Evolutionary conservation across 2,113 vertebrate species (phyloP).

Genomic region (Oncorhynchus tshawytscha): DNA sequence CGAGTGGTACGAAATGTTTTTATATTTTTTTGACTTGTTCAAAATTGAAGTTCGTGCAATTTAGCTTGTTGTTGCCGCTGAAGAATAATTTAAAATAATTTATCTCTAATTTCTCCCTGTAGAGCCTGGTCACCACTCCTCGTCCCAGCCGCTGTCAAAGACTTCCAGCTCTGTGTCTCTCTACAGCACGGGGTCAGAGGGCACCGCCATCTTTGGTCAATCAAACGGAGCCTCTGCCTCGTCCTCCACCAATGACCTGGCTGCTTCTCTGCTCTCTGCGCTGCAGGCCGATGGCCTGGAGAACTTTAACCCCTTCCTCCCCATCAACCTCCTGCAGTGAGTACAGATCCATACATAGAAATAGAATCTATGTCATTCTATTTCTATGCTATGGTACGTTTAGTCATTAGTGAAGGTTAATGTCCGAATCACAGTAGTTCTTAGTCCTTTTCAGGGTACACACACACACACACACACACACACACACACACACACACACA

Average conservation of each 20-base stretch:
- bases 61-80: no score
- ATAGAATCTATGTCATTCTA: no score
- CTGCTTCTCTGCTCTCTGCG: conserved; percentile 69
- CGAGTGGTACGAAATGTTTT: neutral
- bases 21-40: neutral
- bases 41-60: no score
- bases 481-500: neutral
- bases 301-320: conserved; percentile 77
- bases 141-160: conserved; percentile 74
- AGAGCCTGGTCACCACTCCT: conserved; percentile 60
- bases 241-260: conserved; percentile 75
- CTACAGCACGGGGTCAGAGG: conserved; percentile 76
- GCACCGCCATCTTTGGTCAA: conserved; percentile 73
- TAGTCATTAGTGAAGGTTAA: neutral
- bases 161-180: conserved; percentile 79
- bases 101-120: neutral
- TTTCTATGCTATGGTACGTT: no score
- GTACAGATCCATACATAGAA: conserved; percentile 34
- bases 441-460: neutral
- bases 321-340: conserved; percentile 80
- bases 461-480: neutral
- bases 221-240: conserved; percentile 73
- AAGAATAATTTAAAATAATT: no score
- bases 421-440: no score
- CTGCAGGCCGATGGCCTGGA: conserved; percentile 73